Conservation (phyloP, 1,140 invertebrate species). For the Geopemphigus sp. region DNA sequence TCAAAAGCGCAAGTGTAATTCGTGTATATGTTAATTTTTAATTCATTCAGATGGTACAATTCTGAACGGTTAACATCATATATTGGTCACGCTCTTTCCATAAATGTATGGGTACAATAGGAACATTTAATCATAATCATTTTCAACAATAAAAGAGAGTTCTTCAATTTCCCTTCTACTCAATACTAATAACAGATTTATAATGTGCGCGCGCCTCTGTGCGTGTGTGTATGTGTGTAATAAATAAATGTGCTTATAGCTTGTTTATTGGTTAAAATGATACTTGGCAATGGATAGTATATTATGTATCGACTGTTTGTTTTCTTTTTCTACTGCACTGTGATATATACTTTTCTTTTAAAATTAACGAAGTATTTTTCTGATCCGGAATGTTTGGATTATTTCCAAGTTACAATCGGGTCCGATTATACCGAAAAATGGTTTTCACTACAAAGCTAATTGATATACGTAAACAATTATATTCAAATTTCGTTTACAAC, state of each 20-base stretch:
- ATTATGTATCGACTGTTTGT: background rate
- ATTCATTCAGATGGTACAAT: background rate
- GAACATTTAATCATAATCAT: background rate
- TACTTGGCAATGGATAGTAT: background rate
- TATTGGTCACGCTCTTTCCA: background rate
- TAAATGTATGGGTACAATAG: background rate
- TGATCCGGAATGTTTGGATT: background rate
- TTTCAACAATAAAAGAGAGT: background rate
- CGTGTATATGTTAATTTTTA: background rate
- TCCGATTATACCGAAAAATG: no score
- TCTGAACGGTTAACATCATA: background rate
- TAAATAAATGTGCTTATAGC: background rate
- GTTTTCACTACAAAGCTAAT: no score
- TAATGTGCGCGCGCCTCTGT: no score
- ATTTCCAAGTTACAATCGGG: background rate
- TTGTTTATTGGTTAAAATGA: background rate
- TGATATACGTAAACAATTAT: no score
- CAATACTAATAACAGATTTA: background rate
- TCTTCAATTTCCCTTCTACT: constrained; percentile 8
- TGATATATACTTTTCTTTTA: background rate
- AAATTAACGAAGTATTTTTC: background rate
- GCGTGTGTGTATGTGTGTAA: no score
- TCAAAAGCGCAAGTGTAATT: background rate
- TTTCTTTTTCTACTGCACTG: background rate
- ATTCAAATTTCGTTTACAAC: no score